phyloP scores from a whole-genome alignment of 2,113 vertebrate species.

The Ellobius talpinus region DNA sequence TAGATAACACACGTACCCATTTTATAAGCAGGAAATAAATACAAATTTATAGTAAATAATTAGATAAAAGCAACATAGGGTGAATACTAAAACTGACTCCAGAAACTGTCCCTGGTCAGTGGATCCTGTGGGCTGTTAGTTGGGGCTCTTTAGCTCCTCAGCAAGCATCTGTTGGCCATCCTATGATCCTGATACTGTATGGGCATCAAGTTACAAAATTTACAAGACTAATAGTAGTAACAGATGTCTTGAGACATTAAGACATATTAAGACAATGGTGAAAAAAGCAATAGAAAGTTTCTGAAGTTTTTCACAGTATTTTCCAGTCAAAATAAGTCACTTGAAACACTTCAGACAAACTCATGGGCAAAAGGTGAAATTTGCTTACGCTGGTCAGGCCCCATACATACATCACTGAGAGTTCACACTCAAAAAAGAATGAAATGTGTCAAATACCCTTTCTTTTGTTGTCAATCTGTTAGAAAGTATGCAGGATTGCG shows the following conservation, averaged over 20 bases:
- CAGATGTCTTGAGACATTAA: neutral
- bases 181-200: neutral
- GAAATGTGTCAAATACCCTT: conserved; percentile 19
- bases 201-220: neutral
- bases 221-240: neutral
- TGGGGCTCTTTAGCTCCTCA: neutral
- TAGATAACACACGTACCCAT: neutral
- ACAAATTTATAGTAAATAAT: neutral
- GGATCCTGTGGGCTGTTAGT: neutral
- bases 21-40: conserved; percentile 23
- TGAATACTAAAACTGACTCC: neutral
- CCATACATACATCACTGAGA: neutral
- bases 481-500: neutral
- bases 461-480: conserved; percentile 14
- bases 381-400: neutral
- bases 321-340: neutral
- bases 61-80: neutral
- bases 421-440: neutral
- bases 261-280: neutral
- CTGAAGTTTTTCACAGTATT: neutral
- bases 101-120: neutral
- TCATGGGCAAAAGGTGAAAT: neutral
- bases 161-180: neutral
- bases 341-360: conserved; percentile 50
- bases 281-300: neutral